Evolutionary conservation across 1,140 invertebrate genomes (phyloP), one percentile per base, ranked within the genome.

Genomic region (Trichonephila clavipes): DNA sequence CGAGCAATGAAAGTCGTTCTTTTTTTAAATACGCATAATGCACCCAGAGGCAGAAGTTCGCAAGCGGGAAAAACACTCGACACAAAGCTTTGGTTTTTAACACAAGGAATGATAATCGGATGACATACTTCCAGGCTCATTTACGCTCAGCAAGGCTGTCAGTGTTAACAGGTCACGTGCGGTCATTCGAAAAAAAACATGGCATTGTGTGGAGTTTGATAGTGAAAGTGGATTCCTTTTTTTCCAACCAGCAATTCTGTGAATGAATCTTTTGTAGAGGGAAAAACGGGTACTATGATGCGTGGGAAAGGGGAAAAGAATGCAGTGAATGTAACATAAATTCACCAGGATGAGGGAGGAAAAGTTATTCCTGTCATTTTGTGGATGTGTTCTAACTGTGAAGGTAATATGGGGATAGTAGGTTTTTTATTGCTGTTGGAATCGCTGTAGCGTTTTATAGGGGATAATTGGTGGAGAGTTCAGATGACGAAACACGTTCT

Each of bases 61-160:
- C 24, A n/a, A n/a, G 21, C 18, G n/a, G 24, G 19, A 85, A 34
- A 59, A 58, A 58, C 19, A 85, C 44, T n/a, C 21, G 4, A 58
- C 44, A 85, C 44, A 85, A 59, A 59, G 24, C n/a, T 24, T 19
- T 14, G 44, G 44, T 59, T 59, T 51, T 61, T 59, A 85, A 59
- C 21, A 61, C 44, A 7, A 24, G 4, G 44, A 85, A 59, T 59
- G 58, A 85, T 85, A 59, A 58, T 61, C 44, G n/a, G 58, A 58
- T 59, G 83, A 85, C 83, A 85, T 85, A 85, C 83, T 85, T 85
- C 72, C n/a, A n/a, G n/a, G 51, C 83, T 85, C 83, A 59, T 85
- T 85, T 85, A 85, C 81, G 40, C 51, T 58, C 40, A 7, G 44
- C 40, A 58, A 58, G 21, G 81, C 40, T 58, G 81, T 59, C n/a